Percentiles rank a stretch among this genome's conserved stretches.
Conservation (phyloP, 2,888 invertebrate species). For the Serripes groenlandicus region DNA sequence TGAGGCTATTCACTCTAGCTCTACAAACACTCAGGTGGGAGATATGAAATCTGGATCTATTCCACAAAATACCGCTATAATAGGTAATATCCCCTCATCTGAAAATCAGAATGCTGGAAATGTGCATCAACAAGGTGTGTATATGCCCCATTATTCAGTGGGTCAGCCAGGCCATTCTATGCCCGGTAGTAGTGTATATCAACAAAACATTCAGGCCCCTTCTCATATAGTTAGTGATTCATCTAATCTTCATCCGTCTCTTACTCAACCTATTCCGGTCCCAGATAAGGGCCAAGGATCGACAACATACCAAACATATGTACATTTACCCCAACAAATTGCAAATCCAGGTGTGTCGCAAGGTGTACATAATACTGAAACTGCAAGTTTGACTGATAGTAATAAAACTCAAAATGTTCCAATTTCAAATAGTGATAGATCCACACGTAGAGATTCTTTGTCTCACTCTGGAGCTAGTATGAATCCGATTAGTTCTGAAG, state of each 20-base stretch:
- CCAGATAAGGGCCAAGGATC: constrained; percentile 52
- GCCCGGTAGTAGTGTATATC: constrained; percentile 53
- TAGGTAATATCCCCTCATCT: constrained; percentile 13
- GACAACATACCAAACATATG: constrained; percentile 59
- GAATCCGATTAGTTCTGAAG: constrained; percentile 6
- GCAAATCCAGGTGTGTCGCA: constrained; percentile 48
- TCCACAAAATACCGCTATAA: constrained; percentile 30
- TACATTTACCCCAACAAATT: constrained; percentile 62
- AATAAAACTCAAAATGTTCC: constrained; percentile 34
- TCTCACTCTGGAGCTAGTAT: background rate
- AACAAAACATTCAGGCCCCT: constrained; percentile 38
- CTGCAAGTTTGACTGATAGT: constrained; percentile 13
- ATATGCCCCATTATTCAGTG: constrained; percentile 57
- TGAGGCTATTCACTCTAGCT: constrained; percentile 53
- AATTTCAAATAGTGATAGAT: constrained; percentile 20
- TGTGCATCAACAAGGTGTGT: constrained; percentile 53
- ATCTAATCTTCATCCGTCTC: constrained; percentile 17
- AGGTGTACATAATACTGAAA: constrained; percentile 50
- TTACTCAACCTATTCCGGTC: constrained; percentile 10
- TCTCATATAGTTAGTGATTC: constrained; percentile 28
- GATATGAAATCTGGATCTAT: constrained; percentile 36
- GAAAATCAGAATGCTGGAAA: constrained; percentile 52
- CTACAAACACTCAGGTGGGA: constrained; percentile 40
- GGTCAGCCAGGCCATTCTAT: constrained; percentile 40
- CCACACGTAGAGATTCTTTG: constrained; percentile 10